A percentile compares a stretch with the other conserved stretches of the same genome.
phyloP scores from a whole-genome alignment of 2,113 vertebrate genomes.

The Balaeniceps rex region DNA sequence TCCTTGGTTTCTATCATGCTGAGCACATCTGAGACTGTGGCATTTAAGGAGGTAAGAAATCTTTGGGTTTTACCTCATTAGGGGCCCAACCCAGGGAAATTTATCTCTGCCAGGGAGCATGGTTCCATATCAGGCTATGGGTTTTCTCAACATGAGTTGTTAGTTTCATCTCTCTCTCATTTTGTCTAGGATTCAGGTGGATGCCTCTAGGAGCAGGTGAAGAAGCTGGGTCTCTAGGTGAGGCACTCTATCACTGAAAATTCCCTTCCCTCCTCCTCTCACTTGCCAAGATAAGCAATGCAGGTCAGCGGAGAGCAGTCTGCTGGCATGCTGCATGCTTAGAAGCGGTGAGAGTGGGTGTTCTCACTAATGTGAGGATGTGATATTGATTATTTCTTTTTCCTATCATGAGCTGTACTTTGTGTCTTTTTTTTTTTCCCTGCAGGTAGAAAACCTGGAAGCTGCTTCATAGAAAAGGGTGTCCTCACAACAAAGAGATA shows the following conservation, averaged over 20 bases:
- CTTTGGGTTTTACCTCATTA: neutral
- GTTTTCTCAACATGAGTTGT: neutral
- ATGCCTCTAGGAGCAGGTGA: neutral
- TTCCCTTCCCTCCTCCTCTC: neutral
- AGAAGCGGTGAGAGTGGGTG: rapidly evolving
- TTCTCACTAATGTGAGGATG: neutral
- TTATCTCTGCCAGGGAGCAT: neutral
- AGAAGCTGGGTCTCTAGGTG: neutral
- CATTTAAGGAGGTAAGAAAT: slow-evolving; percentile 1
- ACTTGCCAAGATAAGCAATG: neutral
- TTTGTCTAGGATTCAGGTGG: neutral
- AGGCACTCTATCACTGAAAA: neutral
- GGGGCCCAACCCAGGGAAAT: neutral
- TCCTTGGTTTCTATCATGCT: neutral
- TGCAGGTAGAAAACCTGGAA: neutral
- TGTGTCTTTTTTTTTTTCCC: neutral
- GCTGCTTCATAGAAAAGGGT: neutral
- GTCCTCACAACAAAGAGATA: neutral
- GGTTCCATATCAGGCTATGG: neutral
- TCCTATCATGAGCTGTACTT: neutral
- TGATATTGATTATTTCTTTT: neutral
- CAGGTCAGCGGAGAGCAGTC: neutral
- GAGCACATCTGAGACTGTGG: neutral
- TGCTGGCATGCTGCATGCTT: rapidly evolving
- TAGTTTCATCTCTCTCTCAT: neutral